A percentile compares a stretch with the other conserved stretches of the same genome.
Evolutionary conservation across 2,113 vertebrate species (phyloP).

Genomic region (Scomber colias): DNA sequence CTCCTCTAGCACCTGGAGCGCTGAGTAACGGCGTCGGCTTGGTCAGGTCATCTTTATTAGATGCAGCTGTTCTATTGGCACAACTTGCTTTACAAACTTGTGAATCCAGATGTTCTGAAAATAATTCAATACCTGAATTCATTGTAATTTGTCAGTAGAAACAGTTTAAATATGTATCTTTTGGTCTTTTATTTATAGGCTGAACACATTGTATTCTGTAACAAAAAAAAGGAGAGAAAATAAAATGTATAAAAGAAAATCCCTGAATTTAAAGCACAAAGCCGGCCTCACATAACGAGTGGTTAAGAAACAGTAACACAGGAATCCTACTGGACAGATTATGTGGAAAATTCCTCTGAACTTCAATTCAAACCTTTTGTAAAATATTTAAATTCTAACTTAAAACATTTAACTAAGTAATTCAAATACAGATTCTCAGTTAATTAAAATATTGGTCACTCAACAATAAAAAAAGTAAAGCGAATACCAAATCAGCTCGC

Average conservation of each 20-base stretch:
- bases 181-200: neutral
- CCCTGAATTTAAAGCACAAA: conserved; percentile 55
- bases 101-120: neutral
- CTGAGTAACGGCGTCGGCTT: neutral
- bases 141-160: conserved; percentile 8
- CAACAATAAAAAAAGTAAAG: conserved; percentile 43
- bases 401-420: conserved; percentile 23
- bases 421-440: conserved; percentile 6
- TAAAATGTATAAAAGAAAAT: conserved; percentile 13
- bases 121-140: neutral
- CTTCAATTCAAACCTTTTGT: conserved; percentile 35
- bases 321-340: conserved; percentile 13
- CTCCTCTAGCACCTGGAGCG: conserved; percentile 9
- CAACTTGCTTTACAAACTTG: conserved; percentile 3
- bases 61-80: conserved; percentile 26
- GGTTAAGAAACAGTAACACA: conserved; percentile 11
- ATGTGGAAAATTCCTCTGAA: conserved; percentile 14
- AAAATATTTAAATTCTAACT: conserved; percentile 9
- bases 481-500: conserved; percentile 28
- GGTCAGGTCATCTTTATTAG: neutral
- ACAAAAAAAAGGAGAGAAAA: conserved; percentile 1
- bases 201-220: neutral
- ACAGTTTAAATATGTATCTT: neutral
- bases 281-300: neutral
- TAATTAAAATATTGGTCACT: conserved; percentile 38